Conservation (phyloP, 2,888 invertebrate genomes). For the Sisyra terminalis region DNA sequence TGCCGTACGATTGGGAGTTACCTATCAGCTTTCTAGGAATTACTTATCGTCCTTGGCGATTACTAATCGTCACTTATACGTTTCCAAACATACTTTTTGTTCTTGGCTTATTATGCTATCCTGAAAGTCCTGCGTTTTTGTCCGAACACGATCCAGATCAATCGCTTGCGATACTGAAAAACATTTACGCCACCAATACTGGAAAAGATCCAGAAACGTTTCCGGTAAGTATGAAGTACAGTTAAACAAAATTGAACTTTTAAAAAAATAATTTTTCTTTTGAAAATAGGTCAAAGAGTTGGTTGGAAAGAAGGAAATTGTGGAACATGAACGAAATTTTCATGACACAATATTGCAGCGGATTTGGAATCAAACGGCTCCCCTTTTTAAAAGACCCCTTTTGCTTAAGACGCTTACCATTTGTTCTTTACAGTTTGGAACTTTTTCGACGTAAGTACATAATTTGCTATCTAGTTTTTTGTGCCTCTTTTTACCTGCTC, state of each 20-base stretch:
- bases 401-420: constrained; percentile 23
- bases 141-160: constrained; percentile 20
- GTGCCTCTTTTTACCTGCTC: no score
- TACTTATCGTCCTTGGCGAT: constrained; percentile 23
- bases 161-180: constrained; percentile 20
- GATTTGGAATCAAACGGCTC: constrained; percentile 25
- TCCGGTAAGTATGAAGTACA: constrained; percentile 16
- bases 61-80: constrained; percentile 21
- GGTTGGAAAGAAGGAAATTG: neutral
- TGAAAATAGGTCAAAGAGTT: no score
- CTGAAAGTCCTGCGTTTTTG: constrained; percentile 28
- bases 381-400: constrained; percentile 21
- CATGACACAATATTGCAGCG: constrained; percentile 15
- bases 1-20: constrained; percentile 23
- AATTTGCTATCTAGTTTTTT: no score
- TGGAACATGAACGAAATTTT: neutral
- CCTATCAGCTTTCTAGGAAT: constrained; percentile 29
- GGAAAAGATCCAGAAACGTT: constrained; percentile 19
- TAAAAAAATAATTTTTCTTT: no score
- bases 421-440: constrained; percentile 25
- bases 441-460: constrained; percentile 25
- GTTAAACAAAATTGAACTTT: neutral
- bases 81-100: constrained; percentile 22
- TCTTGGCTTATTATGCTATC: constrained; percentile 18
- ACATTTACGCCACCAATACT: constrained; percentile 22